Evolutionary conservation across 2,888 invertebrate species (phyloP).

Genomic region (Matsumyia berberina): DNA sequence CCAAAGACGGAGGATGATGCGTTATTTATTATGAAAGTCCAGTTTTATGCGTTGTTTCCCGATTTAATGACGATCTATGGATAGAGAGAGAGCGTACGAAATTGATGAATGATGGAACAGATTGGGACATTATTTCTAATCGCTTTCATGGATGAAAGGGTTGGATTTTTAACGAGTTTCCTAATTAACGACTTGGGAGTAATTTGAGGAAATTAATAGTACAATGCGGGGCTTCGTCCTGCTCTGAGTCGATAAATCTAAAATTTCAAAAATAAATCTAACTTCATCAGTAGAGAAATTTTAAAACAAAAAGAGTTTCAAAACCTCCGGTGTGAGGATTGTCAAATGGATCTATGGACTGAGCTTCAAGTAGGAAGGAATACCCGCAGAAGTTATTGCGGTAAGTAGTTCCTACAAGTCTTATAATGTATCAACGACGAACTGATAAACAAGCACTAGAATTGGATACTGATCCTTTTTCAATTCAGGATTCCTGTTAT

Average conservation of each 20-base stretch:
- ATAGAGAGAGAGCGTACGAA: constrained; percentile 23
- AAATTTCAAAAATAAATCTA: constrained; percentile 8
- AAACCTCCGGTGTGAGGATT: too few relatives aligned
- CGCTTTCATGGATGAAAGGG: constrained; percentile 30
- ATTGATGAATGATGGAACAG: constrained; percentile 55
- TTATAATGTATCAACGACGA: too few relatives aligned
- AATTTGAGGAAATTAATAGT: constrained; percentile 45
- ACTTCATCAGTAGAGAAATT: neutral
- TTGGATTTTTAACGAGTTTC: constrained; percentile 62
- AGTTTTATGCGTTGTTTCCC: constrained; percentile 53
- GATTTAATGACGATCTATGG: constrained; percentile 34
- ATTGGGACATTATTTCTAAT: constrained; percentile 61
- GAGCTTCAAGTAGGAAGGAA: too few relatives aligned
- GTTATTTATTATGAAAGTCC: constrained; percentile 54
- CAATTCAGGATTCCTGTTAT: too few relatives aligned
- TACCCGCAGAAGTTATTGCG: too few relatives aligned
- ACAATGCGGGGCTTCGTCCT: constrained; percentile 2
- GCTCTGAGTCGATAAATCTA: constrained; percentile 26
- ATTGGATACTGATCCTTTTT: too few relatives aligned
- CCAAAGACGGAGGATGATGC: constrained; percentile 26
- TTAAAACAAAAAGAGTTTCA: neutral
- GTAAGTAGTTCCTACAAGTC: too few relatives aligned
- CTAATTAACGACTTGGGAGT: constrained; percentile 66
- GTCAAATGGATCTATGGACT: too few relatives aligned
- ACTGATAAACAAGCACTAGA: too few relatives aligned